Conservation (phyloP, 2,888 invertebrate species). For the Seira sanloemensis region DNA sequence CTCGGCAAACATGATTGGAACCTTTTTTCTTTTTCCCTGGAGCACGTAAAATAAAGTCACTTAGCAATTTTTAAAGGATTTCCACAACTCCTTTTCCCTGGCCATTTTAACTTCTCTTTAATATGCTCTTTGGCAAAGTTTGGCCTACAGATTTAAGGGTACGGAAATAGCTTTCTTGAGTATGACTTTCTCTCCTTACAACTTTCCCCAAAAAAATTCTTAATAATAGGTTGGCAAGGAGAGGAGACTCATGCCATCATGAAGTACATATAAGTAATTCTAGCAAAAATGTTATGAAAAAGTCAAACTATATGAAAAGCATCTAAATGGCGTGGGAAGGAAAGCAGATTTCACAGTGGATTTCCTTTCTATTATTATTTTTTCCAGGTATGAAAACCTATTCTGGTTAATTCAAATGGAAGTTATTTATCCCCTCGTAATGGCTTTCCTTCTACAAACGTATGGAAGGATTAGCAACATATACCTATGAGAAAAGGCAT, state of each 20-base stretch:
- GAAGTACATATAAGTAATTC: not conserved
- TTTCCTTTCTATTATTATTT: not conserved
- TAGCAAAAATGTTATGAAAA: not conserved
- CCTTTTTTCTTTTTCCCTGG: not conserved
- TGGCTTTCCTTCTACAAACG: not conserved
- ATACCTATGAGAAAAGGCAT: no score
- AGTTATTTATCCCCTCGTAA: not conserved
- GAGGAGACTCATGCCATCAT: no score
- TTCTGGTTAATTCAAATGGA: not conserved
- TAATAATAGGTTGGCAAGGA: no score
- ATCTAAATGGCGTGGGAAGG: not conserved
- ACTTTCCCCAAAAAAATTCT: no score
- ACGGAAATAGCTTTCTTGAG: no score
- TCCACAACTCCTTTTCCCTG: not conserved
- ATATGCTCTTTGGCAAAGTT: no score
- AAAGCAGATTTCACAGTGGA: conserved; percentile 24
- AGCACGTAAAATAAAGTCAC: not conserved
- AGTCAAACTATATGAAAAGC: not conserved
- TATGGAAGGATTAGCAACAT: no score
- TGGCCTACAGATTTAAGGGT: no score
- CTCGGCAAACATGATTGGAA: not conserved
- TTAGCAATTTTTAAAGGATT: conserved; percentile 4
- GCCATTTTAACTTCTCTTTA: not conserved
- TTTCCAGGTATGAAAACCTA: not conserved
- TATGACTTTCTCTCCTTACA: no score